Evolutionary conservation across 2,797 vertebrate species (phyloP).

Genomic region (Parauchenoglanis ngamensis): DNA sequence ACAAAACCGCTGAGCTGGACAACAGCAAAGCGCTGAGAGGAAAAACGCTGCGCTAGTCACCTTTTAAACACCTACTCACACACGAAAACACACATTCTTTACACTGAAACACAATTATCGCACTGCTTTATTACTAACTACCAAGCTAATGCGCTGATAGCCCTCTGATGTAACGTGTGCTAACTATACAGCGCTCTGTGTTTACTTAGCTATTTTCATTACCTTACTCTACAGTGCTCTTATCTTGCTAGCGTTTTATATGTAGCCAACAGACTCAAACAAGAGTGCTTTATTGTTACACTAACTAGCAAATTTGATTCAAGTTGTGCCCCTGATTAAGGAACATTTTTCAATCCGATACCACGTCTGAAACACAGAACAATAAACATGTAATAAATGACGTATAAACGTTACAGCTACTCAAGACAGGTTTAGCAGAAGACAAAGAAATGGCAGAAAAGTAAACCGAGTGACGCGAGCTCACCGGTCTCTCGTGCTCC

Average conservation of each 20-base stretch:
- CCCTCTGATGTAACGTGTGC: neutral
- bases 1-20: constrained; percentile 15
- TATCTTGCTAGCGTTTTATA: neutral
- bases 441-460: neutral
- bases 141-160: neutral
- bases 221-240: neutral
- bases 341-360: neutral
- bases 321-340: neutral
- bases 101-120: neutral
- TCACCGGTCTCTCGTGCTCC: constrained; percentile 95
- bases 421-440: neutral
- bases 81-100: neutral
- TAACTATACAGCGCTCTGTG: neutral
- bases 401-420: neutral
- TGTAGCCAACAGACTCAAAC: neutral
- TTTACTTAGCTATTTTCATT: neutral
- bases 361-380: neutral
- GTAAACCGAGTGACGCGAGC: constrained; percentile 49
- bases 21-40: neutral
- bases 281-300: neutral
- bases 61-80: constrained; percentile 8
- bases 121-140: neutral
- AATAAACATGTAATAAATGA: neutral
- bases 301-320: neutral
- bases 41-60: neutral